Conservation (phyloP, 37 sponge, comb jelly and placozoan genomes). For the Oscarella lobularis region DNA sequence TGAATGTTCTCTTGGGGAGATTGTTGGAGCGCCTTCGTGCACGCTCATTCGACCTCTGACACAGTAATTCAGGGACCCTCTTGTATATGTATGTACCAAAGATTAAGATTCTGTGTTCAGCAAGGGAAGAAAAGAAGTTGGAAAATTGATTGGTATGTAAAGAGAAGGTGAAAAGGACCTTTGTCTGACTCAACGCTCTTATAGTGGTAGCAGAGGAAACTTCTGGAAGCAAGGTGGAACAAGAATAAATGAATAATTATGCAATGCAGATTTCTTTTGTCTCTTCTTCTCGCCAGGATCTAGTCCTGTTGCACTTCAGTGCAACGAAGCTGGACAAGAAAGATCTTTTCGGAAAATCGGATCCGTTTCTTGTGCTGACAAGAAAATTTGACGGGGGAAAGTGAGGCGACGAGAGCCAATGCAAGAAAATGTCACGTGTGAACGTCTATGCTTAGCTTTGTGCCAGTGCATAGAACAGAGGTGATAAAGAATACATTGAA, state of each 20-base stretch:
- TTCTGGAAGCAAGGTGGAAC: background rate
- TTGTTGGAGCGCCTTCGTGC: background rate
- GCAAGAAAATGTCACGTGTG: too few species aligned
- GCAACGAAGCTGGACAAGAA: slow-evolving; percentile 7
- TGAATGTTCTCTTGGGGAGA: background rate
- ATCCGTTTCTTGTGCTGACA: slow-evolving; percentile 9
- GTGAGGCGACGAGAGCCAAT: too few species aligned
- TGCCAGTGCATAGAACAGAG: slow-evolving; percentile 7
- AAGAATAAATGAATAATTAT: slow-evolving; percentile 1
- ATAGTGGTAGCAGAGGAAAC: background rate
- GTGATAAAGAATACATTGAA: slow-evolving; percentile 79
- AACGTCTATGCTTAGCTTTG: background rate
- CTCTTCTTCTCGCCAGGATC: background rate
- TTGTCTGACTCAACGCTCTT: background rate
- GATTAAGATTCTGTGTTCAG: too few species aligned
- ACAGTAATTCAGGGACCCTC: background rate
- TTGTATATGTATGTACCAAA: too few species aligned
- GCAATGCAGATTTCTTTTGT: too few species aligned
- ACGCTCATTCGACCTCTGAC: background rate
- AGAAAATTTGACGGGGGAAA: background rate
- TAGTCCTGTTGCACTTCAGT: background rate
- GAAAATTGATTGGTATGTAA: too few species aligned
- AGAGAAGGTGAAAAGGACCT: too few species aligned
- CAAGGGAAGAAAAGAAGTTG: too few species aligned
- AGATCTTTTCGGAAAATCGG: slow-evolving; percentile 12